These are phyloP conservation scores for Galbula dea DNA, from an alignment of 2,113 vertebrate genomes.

Conservation along the genomic window DNA sequence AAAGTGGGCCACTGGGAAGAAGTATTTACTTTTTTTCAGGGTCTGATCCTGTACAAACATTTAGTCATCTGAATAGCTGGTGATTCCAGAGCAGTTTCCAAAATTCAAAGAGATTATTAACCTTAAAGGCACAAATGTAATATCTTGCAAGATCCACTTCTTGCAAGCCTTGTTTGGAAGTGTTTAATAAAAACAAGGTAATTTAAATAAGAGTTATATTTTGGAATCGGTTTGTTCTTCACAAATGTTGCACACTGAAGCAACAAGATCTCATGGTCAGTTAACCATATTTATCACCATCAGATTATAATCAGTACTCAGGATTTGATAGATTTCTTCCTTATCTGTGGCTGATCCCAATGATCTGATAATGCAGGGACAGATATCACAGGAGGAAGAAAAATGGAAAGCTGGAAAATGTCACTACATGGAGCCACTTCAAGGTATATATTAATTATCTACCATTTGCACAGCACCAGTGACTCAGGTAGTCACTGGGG, in stretches of 20 bases:
- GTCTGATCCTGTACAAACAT: constrained; percentile 39
- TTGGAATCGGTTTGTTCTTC: not conserved
- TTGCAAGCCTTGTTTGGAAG: not conserved
- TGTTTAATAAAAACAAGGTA: not conserved
- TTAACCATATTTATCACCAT: not conserved
- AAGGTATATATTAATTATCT: not conserved
- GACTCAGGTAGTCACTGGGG: not conserved
- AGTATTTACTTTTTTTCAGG: constrained; percentile 45
- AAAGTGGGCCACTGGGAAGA: constrained; percentile 42
- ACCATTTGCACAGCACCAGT: not conserved
- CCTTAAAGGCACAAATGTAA: not conserved
- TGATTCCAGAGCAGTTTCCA: not conserved
- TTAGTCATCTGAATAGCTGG: constrained; percentile 16
- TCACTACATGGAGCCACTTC: not conserved
- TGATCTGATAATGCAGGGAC: not conserved
- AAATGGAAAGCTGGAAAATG: not conserved
- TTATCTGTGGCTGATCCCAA: not conserved
- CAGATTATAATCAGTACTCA: not conserved
- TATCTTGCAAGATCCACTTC: not conserved
- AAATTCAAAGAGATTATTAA: constrained; percentile 26
- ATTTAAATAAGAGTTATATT: not conserved
- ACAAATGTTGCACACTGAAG: not conserved
- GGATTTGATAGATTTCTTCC: not conserved
- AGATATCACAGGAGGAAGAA: not conserved
- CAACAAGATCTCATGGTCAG: not conserved